These are phyloP conservation scores for Fringilla coelebs DNA, from an alignment of 2,797 vertebrate species.

Conservation along the genomic window DNA sequence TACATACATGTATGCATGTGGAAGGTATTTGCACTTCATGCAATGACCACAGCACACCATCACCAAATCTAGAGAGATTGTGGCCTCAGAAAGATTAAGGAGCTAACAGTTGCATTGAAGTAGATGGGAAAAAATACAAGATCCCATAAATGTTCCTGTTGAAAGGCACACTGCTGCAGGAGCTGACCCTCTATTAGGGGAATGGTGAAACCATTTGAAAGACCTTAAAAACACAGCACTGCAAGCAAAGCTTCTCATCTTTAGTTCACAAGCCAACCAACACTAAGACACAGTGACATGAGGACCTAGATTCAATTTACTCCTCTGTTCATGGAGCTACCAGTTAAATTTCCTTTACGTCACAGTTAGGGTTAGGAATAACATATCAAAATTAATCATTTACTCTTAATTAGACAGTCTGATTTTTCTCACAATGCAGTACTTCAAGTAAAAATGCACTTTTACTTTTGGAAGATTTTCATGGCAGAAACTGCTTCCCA, in stretches of 20 bases:
- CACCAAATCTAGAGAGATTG: background rate
- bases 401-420: background rate
- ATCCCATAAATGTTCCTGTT: background rate
- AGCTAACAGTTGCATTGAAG: background rate
- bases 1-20: background rate
- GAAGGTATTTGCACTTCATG: background rate
- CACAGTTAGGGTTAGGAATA: background rate
- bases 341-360: background rate
- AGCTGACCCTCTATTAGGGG: background rate
- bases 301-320: background rate
- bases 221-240: background rate
- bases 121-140: background rate
- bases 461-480: background rate
- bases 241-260: background rate
- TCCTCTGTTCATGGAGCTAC: background rate
- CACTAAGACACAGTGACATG: background rate
- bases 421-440: background rate
- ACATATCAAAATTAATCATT: background rate
- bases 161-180: background rate
- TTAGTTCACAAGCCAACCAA: background rate
- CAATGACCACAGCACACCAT: background rate
- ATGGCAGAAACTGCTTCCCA: background rate
- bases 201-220: background rate
- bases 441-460: background rate
- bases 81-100: background rate